Evolutionary conservation across 2,113 vertebrate genomes (phyloP), one percentile per base, ranked within the genome.

Genomic region (Myxocyprinus asiaticus): DNA sequence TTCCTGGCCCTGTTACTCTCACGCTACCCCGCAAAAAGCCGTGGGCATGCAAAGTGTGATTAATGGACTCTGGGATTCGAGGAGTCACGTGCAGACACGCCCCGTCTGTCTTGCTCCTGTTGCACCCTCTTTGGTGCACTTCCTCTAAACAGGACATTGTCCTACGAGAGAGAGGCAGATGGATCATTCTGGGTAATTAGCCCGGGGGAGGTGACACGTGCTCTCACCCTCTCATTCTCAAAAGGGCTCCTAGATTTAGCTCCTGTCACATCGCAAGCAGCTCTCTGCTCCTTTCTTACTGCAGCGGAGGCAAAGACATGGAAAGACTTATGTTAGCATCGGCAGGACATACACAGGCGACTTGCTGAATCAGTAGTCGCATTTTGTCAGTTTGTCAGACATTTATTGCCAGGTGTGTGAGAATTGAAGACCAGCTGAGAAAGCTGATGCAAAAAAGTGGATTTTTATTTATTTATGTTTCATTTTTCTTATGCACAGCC

Each of bases 1-100:
- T 93, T 93, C 89, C 91, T 87, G 84, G 83, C 78, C 88, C 83
- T 90, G 89, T 91, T 87, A 88, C 86, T 91, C 89, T 92, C 91
- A 89, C 87, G 80, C 83, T 81, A 88, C 80, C 42, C 72, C 3
- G 87, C 69, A 71, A 85, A 81, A 85, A 86, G 87, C 88, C 12
- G 61, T 81, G 3, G 82, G 88, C 79, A 82, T 85, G 87, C 87
- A 90, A 93, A 92, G 89, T 90, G 87, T 93, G 92, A 94, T 94
- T 92, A 93, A 94, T 93, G 86, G 86, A 89, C 88, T 91, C 81
- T 69, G 76, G 87, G 88, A 88, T 90, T 82, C 86, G 83, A 87
- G 85, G 69, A 89, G 88, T 86, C 87, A 88, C 74, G 84, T 85
- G 82, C 48, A 61, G 77, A 67, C 81, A 5, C 53, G 7, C 87